These are phyloP conservation scores for Apamea monoglypha DNA, from an alignment of 2,888 invertebrate species.

Conservation along the genomic window DNA sequence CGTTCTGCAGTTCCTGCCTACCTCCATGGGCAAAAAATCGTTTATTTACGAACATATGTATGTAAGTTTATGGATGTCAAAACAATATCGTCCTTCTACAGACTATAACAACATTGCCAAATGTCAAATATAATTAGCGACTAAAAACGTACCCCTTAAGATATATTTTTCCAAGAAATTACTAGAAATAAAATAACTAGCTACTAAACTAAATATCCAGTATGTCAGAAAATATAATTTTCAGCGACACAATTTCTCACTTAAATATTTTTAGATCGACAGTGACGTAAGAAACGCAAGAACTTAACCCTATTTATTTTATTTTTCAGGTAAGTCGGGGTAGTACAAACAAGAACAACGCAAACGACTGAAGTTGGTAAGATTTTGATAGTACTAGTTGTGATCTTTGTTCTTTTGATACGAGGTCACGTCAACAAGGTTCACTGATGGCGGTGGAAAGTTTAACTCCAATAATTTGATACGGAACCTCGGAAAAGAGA, in stretches of 20 bases:
- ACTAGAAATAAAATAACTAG: too few relatives aligned
- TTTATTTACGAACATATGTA: too few relatives aligned
- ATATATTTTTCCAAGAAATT: neutral
- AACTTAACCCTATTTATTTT: slow-evolving; percentile 23
- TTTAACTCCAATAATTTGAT: slow-evolving; percentile 27
- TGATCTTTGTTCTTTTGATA: slow-evolving; percentile 47
- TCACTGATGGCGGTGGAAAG: slow-evolving; percentile 17
- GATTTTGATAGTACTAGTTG: slow-evolving; percentile 53
- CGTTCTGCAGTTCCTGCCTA: neutral
- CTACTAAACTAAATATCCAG: too few relatives aligned
- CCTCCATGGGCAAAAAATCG: too few relatives aligned
- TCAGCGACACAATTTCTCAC: neutral
- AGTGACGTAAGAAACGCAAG: neutral
- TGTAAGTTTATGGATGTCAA: too few relatives aligned
- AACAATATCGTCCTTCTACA: too few relatives aligned
- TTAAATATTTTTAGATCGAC: neutral
- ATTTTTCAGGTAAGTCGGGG: slow-evolving; percentile 64
- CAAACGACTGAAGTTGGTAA: slow-evolving; percentile 53
- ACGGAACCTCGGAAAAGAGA: neutral
- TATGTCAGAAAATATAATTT: neutral
- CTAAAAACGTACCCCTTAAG: too few relatives aligned
- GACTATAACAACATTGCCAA: too few relatives aligned
- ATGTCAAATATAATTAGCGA: too few relatives aligned
- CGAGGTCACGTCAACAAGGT: slow-evolving; percentile 45
- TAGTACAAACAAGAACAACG: slow-evolving; percentile 21